Conservation (phyloP, 1,140 invertebrate genomes). For the Heliconius melpomene region DNA sequence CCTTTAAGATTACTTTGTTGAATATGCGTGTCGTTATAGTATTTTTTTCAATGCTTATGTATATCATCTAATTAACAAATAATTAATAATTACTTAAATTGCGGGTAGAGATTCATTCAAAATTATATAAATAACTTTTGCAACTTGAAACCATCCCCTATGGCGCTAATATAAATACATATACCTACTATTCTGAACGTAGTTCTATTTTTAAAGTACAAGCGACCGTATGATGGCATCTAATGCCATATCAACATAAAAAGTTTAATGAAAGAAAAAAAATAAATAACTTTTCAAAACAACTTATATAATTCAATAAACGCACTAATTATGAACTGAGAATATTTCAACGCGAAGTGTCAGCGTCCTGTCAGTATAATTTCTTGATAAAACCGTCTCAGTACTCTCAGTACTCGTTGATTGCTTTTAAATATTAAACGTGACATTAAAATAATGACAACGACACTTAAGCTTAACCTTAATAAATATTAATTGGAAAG, state of each 20-base stretch:
- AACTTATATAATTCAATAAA: neutral
- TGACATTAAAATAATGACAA: constrained; percentile 35
- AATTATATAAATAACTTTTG: too few relatives aligned
- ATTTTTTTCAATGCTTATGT: neutral
- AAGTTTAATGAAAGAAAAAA: too few relatives aligned
- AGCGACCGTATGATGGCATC: too few relatives aligned
- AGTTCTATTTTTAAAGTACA: too few relatives aligned
- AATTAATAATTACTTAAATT: neutral
- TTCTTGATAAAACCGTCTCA: constrained; percentile 24
- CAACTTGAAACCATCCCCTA: too few relatives aligned
- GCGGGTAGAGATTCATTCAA: neutral
- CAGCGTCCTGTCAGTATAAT: constrained; percentile 30
- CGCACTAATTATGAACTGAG: neutral
- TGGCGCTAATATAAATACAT: too few relatives aligned
- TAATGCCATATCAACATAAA: too few relatives aligned
- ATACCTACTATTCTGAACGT: too few relatives aligned
- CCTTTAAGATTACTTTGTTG: constrained; percentile 25
- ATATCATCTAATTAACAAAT: neutral
- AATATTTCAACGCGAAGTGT: constrained; percentile 28
- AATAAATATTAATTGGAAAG: constrained; percentile 34
- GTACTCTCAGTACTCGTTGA: constrained; percentile 18
- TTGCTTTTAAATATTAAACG: constrained; percentile 29
- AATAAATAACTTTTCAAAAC: too few relatives aligned
- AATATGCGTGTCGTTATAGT: neutral
- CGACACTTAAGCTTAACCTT: constrained; percentile 32